These are phyloP conservation scores for Rhagium mordax DNA, from an alignment of 2,888 invertebrate genomes.

Conservation along the genomic window DNA sequence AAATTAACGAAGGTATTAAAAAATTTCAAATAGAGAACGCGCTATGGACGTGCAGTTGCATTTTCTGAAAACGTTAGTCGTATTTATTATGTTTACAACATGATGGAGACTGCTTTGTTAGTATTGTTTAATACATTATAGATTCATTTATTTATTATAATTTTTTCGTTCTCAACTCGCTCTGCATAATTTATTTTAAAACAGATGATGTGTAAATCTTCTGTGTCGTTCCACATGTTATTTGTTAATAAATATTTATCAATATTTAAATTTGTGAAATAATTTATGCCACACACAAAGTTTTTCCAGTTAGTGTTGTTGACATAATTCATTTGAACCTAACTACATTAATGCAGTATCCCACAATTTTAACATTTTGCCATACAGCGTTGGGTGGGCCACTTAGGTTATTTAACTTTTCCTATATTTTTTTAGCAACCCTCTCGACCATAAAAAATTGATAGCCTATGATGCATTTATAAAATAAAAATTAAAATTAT, in stretches of 20 bases:
- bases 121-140: too few relatives aligned
- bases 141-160: too few relatives aligned
- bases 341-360: slow-evolving; percentile 20
- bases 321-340: slow-evolving; percentile 22
- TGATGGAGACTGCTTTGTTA: too few relatives aligned
- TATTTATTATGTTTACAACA: not conserved
- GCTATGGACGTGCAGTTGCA: not conserved
- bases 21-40: not conserved
- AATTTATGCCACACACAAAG: slow-evolving; percentile 25
- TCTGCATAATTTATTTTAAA: not conserved
- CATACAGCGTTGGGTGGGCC: not conserved
- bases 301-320: not conserved
- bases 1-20: slow-evolving; percentile 27
- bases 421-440: not conserved
- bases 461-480: too few relatives aligned
- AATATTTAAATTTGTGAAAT: slow-evolving; percentile 8
- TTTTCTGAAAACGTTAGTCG: not conserved
- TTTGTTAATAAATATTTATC: slow-evolving; percentile 13
- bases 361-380: slow-evolving; percentile 1
- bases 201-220: not conserved
- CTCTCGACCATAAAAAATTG: not conserved
- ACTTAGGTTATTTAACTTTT: not conserved
- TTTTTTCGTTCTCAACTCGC: too few relatives aligned
- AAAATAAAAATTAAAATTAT: too few relatives aligned
- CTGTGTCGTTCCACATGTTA: not conserved